Evolutionary conservation across 2,113 vertebrate species (phyloP), one percentile per base, ranked within the genome.

Genomic region (Lonchura striata): DNA sequence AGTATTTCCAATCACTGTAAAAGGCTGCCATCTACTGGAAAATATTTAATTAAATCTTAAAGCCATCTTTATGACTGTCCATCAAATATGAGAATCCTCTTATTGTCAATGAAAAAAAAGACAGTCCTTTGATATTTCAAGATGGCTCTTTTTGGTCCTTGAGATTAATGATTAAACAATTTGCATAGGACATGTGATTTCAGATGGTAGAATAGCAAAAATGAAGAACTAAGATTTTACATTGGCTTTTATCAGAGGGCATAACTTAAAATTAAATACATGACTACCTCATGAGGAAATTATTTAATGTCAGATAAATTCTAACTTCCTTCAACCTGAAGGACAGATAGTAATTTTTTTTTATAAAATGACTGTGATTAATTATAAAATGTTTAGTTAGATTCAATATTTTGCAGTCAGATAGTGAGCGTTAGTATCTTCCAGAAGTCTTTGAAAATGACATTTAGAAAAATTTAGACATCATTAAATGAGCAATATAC

Each of bases 1-100:
- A 52, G 8, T 39, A 33, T 82, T 85, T 88, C 57, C 64, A 86
- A 91, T 78, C 53, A 81, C 64, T 96, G 78, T 94, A 78, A 95
- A 84, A 95, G 94, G 53, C 95, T 97, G 96, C 96, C 94, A 95
- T 60, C 95, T 97, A 76, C 86, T 91, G 94, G 91, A 70, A 91
- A 69, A 91, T 66, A 57, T 76, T 82, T 82, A 92, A 89, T 97
- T 85, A 93, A 92, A 57, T 92, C 37, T 69, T 77, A 82, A 64
- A 92, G 13, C 4, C 70, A 33, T 8, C 23, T 61, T 54, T 57
- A 22, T 23, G 30, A n/a, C 16, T 39, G 31, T 27, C 39, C 37
- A 47, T 41, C 4, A 89, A 61, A 86, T 94, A 80, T 27, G 23
- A 17, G 30, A 92, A 74, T 76, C 17, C 21, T 76, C 39, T 50